Percentiles rank a stretch among this genome's conserved stretches.
These are phyloP conservation scores for Sepiola atlantica DNA, from an alignment of 2,888 invertebrate species.

Conservation along the genomic window DNA sequence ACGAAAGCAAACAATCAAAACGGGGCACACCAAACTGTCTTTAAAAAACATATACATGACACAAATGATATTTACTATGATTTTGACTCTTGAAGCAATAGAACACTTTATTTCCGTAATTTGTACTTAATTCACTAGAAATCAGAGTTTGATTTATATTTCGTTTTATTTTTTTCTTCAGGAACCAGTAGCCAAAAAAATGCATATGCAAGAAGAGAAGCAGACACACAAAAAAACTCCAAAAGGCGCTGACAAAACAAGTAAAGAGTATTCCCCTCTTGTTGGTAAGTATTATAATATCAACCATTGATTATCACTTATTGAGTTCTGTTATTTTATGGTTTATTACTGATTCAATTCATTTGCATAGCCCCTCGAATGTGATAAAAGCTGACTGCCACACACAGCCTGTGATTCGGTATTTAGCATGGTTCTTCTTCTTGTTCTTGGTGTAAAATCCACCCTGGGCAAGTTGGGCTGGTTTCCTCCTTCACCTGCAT, in stretches of 20 bases:
- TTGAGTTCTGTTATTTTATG: neutral
- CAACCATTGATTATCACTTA: neutral
- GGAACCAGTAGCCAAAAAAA: neutral
- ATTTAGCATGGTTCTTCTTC: too few relatives aligned
- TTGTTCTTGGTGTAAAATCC: too few relatives aligned
- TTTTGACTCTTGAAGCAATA: too few relatives aligned
- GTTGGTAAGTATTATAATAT: neutral
- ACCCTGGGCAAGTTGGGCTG: too few relatives aligned
- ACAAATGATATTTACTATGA: too few relatives aligned
- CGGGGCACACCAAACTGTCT: too few relatives aligned
- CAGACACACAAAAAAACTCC: neutral
- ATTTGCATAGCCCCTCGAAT: neutral
- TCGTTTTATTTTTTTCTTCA: neutral
- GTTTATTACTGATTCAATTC: neutral
- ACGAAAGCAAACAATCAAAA: too few relatives aligned
- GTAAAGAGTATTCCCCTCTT: neutral
- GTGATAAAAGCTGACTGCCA: too few relatives aligned
- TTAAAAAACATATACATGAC: too few relatives aligned
- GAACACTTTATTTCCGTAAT: neutral
- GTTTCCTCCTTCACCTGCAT: too few relatives aligned
- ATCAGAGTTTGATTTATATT: neutral
- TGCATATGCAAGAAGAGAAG: neutral
- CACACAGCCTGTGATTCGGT: too few relatives aligned
- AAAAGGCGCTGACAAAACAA: neutral
- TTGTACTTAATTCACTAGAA: neutral